Evolutionary conservation across 1,140 invertebrate species (phyloP), one percentile per base, ranked within the genome.

Genomic region (Pantala flavescens): DNA sequence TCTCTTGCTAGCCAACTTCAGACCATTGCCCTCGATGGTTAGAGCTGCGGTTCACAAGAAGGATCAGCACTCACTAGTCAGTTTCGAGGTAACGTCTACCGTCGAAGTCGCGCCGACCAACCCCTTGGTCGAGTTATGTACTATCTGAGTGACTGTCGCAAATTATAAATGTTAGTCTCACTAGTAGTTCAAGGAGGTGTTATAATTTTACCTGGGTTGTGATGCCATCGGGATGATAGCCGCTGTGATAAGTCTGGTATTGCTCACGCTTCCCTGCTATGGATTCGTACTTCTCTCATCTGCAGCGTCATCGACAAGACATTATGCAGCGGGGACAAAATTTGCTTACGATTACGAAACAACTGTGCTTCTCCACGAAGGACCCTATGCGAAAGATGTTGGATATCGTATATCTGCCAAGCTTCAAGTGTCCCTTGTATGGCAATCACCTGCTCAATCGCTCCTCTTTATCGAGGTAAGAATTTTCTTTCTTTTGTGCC

Each of bases 341-440:
- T 78, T 80, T 43, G 80, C 77, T 5, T 88, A 87, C 76, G 78
- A 81, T 19, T 79, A 86, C 43, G 82, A 81, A 24, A 85, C 83
- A 2, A 85, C 83, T 3, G 81, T 87, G 70, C 77, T 87, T 21
- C 81, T 88, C 55, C 85, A 85, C 77, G 86, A 88, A 78, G 79
- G 79, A 72, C 71, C 79, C 23, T 23, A 76, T n/a, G 82, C 80
- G 2, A 87, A 85, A 74, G 85, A 88, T 76, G 87, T 89, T 43
- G 88, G 88, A 14, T 89, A 87, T 78, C 83, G 84, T 76, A 77
- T 88, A 28, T 81, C 83, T 43, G 83, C 82, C 24, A 81, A 82
- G 73, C 79, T 89, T 0, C 77, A 81, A 19, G 81, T 88, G 3
- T 78, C 80, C n/a, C 80, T 84, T 10, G 78, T 88, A 43, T 89